Conservation (phyloP, 2,888 invertebrate species). For the Ganaspis brasiliensis region DNA sequence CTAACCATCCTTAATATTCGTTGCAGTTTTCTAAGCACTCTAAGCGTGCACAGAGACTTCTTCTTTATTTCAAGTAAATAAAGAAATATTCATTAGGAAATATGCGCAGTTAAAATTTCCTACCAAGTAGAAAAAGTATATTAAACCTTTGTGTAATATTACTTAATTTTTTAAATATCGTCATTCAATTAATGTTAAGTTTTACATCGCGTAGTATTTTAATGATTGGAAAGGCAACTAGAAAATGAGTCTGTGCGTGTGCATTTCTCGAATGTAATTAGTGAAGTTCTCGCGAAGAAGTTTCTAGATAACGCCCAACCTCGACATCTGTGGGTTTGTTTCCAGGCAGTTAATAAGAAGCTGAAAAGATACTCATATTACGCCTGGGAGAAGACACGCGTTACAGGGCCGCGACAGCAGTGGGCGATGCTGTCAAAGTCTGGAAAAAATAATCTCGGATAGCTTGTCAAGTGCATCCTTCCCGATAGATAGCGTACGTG, state of each 20-base stretch:
- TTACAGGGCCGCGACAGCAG: conserved; percentile 4
- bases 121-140: too few species aligned
- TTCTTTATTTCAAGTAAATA: too few species aligned
- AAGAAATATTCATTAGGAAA: too few species aligned
- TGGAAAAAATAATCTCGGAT: conserved; percentile 26
- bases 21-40: not conserved
- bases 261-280: not conserved
- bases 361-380: conserved; percentile 37
- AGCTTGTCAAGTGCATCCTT: conserved; percentile 37
- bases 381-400: conserved; percentile 38
- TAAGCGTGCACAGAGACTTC: not conserved
- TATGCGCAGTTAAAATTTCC: too few species aligned
- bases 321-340: conserved; percentile 40
- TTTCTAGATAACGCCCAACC: conserved; percentile 35
- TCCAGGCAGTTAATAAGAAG: conserved; percentile 35
- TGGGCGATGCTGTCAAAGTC: conserved; percentile 32
- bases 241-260: too few species aligned
- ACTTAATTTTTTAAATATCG: too few species aligned
- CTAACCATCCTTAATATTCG: not conserved
- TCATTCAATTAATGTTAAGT: too few species aligned
- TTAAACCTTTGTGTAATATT: too few species aligned
- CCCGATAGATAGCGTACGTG: conserved; percentile 8
- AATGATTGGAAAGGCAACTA: too few species aligned
- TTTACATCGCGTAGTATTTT: too few species aligned
- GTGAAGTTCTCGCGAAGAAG: not conserved